Evolutionary conservation across 2,888 invertebrate species (phyloP), one percentile per base, ranked within the genome.

Genomic region (Linnaemya vulpina): DNA sequence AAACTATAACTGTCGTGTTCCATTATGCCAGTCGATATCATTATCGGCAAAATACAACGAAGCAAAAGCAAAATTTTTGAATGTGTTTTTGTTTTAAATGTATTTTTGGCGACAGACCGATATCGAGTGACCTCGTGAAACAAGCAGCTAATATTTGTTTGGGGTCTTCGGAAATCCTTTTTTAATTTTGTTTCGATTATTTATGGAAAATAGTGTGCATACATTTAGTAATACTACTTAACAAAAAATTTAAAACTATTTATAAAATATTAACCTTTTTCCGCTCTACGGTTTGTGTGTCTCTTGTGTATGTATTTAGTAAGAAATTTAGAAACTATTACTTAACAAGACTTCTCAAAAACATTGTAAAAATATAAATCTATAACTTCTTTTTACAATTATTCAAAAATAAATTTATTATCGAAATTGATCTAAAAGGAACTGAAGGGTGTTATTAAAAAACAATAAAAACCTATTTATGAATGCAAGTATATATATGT

Each of bases 201-300:
- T 22, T 40, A 35, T 51, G 65, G 17, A 80, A 80, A 67, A 80
- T 80, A 51, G 73, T 49, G 65, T 80, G 79, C 79, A 80, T 65
- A 80, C 58, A 70, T 65, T 10, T 65, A 10, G 38, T 81, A 74
- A 43, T 81, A 46, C 30, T 58, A 58, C 8, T 17, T 15, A 51
- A 49, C 2, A n/a, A 20, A 58, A 13, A n/a, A 15, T 55, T 53
- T 20, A 22, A 43, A 63, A 38, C 55, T 81, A 53, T 62, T 87
- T 86, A 86, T 83, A 17, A 7, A 20, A 85, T 84, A 87, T 83
- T 86, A 87, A 88, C 87, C 88, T 87, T 82, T 78, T 86, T 87
- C 87, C 88, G 88, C 87, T 87, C 89, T 86, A 86, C 86, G 87
- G 86, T 81, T 77, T 87, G 78, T 87, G 87, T 88, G 84, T 87